Evolutionary conservation across 2,797 vertebrate species (phyloP).

Genomic region (Heterohyrax brucei): DNA sequence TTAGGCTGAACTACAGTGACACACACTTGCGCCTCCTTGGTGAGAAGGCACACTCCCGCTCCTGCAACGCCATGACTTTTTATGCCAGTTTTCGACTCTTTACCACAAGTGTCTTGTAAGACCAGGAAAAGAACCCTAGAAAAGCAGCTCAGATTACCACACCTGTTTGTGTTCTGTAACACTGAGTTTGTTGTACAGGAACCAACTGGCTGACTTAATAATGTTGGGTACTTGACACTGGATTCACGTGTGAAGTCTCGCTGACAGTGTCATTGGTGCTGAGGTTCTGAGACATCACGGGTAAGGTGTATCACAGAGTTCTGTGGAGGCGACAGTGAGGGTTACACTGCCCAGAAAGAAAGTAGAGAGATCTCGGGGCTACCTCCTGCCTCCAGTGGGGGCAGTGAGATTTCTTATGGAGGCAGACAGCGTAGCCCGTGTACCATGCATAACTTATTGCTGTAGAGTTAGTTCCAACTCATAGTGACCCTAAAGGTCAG

Average conservation of each 20-base stretch:
- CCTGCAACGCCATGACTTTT: neutral
- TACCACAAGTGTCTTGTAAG: neutral
- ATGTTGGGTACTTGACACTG: constrained; percentile 4
- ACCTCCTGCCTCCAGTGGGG: neutral
- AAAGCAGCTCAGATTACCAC: neutral
- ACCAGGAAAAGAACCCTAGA: neutral
- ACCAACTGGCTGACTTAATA: neutral
- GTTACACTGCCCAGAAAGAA: neutral
- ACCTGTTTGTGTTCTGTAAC: constrained; percentile 35
- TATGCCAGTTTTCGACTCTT: neutral
- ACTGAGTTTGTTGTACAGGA: neutral
- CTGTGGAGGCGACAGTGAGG: neutral
- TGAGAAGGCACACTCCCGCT: constrained; percentile 25
- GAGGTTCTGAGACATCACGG: neutral
- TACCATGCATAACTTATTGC: too few relatives aligned
- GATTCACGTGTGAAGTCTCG: constrained; percentile 25
- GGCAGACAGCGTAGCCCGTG: neutral
- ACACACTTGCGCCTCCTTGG: neutral
- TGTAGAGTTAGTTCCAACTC: too few relatives aligned
- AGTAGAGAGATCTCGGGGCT: neutral
- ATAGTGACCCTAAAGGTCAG: too few relatives aligned
- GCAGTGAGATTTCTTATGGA: constrained; percentile 32
- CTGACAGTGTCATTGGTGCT: neutral
- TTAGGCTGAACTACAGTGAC: neutral
- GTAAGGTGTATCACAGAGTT: neutral